A percentile compares a stretch with the other conserved stretches of the same genome.
phyloP scores from a whole-genome alignment of 2,113 vertebrate species.

The Atlantisia rogersi region DNA sequence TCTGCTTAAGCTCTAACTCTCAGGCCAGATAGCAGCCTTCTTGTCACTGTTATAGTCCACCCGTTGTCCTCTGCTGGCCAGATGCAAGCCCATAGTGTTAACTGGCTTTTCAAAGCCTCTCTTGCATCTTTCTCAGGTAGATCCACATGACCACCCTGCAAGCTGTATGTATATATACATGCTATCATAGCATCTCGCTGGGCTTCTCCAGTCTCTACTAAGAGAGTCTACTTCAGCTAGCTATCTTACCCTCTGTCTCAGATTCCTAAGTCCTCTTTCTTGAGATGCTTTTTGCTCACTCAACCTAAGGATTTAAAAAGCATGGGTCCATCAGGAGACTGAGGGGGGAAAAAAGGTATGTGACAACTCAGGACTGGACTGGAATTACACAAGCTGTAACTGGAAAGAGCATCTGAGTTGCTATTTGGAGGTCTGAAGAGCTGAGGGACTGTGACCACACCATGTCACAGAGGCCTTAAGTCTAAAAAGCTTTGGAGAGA shows the following conservation, averaged over 20 bases:
- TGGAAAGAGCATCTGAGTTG: not conserved
- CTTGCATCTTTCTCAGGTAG: not conserved
- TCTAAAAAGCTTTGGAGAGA: not conserved
- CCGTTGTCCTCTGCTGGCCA: not conserved
- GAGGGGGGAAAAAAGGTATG: not conserved
- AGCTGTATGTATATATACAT: not conserved
- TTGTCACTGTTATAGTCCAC: not conserved
- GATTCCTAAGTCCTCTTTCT: not conserved
- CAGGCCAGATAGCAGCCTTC: not conserved
- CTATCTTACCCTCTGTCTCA: not conserved
- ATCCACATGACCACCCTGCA: not conserved
- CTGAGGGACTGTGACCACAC: accelerated
- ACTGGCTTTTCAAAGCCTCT: not conserved
- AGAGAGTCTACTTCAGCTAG: not conserved
- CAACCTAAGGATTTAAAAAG: not conserved
- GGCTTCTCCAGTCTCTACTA: not conserved
- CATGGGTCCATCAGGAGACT: not conserved
- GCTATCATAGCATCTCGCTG: not conserved
- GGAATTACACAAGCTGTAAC: not conserved
- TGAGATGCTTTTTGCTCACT: not conserved
- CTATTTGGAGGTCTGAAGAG: not conserved
- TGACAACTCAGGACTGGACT: not conserved
- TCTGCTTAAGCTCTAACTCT: not conserved
- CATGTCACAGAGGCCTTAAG: not conserved
- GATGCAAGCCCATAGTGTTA: not conserved